Base-by-base conservation (phyloP, 2,113 vertebrate species). In the Chaetops frenatus region DNA sequence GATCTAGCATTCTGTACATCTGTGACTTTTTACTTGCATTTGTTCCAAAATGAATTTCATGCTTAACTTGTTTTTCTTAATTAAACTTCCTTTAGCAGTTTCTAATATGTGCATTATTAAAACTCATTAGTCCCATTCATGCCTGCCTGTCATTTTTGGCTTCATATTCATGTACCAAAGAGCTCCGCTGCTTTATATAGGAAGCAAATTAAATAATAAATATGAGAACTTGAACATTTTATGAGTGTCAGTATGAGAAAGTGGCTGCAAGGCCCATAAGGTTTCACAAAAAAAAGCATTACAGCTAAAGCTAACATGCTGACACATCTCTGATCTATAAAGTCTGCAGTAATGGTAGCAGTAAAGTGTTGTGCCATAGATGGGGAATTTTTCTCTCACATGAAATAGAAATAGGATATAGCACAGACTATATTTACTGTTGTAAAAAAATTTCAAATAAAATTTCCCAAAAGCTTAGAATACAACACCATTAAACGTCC, bases 11-110 rank as follows among this genome's bases (percentile, higher is more conserved):
- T 95, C 69, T 73, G 92, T 95, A 73, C 96, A 96, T 92, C 73
- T 96, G 65, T 93, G 97, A 97, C 93, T 96, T 96, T 42, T 96
- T 42, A 90, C 90, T 97, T 95, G 56, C 53, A 84, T 96, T 96
- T 96, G 79, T 91, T 97, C 96, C 91, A 96, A 98, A 97, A 97
- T 94, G 81, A 97, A 98, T 98, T 98, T 98, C 97, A 98, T 96
- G 97, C 97, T 97, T 93, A 98, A 97, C 97, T 98, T 98, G 96
- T 95, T 97, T 98, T 97, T 97, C 95, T 97, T 98, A 98, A 98
- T 98, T 98, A 97, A 98, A 98, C 97, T 97, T 97, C 92, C 96
- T 98, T 97, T 98, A 96, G 80, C 94, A 90, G 74, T 87, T 95
- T 94, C 94, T 97, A 97, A 95, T 97, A 96, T 70, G 96, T 97